phyloP scores from a whole-genome alignment of 1,140 invertebrate species.

The Aphaenogaster floridana region DNA sequence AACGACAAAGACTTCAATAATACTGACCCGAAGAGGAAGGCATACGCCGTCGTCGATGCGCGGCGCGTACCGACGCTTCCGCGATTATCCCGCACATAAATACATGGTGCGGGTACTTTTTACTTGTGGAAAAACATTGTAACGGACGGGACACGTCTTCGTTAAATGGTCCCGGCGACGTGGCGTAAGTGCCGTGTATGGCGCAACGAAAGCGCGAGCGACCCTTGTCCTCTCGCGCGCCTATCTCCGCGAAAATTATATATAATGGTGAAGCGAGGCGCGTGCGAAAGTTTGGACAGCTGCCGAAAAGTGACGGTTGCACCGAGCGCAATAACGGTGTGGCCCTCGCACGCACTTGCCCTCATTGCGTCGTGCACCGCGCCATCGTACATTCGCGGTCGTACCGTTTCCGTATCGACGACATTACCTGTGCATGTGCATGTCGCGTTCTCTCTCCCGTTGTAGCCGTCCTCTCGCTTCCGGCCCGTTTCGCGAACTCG shows the following conservation, averaged over 20 bases:
- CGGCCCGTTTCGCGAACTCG: neutral
- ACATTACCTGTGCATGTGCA: conserved; percentile 7
- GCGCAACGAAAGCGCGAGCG: conserved; percentile 13
- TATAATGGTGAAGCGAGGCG: conserved; percentile 54
- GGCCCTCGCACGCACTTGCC: conserved; percentile 9
- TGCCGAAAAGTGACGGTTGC: conserved; percentile 70
- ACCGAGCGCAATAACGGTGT: conserved; percentile 24
- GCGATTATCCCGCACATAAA: conserved; percentile 39
- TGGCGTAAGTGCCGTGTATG: neutral
- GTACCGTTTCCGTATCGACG: conserved; percentile 42
- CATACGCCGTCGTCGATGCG: neutral
- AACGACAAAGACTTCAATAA: neutral
- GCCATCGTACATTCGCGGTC: neutral
- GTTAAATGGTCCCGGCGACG: neutral
- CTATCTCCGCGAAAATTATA: conserved; percentile 68
- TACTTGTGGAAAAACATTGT: conserved; percentile 19
- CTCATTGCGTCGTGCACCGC: conserved; percentile 27
- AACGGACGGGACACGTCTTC: neutral
- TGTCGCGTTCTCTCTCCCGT: neutral
- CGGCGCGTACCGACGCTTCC: neutral
- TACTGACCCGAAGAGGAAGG: conserved; percentile 14
- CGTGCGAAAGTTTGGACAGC: conserved; percentile 52
- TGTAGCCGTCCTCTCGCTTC: neutral
- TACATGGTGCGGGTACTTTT: neutral
- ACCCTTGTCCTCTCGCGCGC: conserved; percentile 42